Conservation (phyloP, 1,140 invertebrate species). For the Drusus annulatus region DNA sequence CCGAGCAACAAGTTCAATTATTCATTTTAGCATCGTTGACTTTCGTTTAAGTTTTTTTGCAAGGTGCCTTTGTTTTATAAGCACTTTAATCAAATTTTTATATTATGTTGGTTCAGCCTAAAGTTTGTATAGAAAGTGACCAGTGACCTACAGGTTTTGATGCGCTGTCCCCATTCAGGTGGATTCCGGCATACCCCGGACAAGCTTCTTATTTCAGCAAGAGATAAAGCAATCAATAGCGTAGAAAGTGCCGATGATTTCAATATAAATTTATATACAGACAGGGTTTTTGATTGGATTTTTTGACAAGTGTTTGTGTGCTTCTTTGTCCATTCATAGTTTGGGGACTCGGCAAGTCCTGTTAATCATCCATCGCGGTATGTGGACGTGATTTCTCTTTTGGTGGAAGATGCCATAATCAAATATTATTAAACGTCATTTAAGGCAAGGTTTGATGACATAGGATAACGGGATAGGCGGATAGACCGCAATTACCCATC, state of each 20-base stretch:
- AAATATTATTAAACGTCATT: constrained; percentile 45
- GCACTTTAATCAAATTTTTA: background rate
- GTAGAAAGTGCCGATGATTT: background rate
- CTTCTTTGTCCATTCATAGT: background rate
- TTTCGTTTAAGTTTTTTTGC: too few species aligned
- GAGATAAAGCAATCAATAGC: background rate
- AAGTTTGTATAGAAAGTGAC: constrained; percentile 35
- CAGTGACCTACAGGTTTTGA: constrained; percentile 39
- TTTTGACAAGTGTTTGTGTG: too few species aligned
- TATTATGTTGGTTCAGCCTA: background rate
- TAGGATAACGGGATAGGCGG: background rate
- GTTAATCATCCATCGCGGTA: constrained; percentile 40
- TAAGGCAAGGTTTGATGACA: constrained; percentile 16
- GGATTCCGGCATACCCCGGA: background rate
- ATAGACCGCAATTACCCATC: background rate
- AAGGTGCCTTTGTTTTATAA: too few species aligned
- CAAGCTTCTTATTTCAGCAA: background rate
- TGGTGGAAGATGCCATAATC: constrained; percentile 32
- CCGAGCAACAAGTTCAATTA: too few species aligned
- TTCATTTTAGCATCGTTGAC: too few species aligned
- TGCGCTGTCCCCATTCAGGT: constrained; percentile 20
- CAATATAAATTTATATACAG: background rate
- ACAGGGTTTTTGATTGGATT: too few species aligned
- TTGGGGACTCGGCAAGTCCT: constrained; percentile 17
- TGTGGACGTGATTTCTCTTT: constrained; percentile 48